Conservation (phyloP, 2,888 invertebrate species). For the Heteropelma amictum region DNA sequence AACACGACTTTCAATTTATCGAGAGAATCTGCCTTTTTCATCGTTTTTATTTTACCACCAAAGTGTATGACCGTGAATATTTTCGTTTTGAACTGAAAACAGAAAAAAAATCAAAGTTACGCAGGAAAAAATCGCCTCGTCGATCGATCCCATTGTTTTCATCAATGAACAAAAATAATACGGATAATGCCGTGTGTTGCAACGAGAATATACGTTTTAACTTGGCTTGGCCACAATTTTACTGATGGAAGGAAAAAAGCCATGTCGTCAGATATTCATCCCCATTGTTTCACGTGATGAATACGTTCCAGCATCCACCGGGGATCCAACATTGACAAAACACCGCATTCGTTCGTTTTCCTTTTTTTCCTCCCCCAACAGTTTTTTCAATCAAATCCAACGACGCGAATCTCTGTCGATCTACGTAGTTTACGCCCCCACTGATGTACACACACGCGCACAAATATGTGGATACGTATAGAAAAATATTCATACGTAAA, state of each 20-base stretch:
- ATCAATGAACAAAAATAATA: neutral
- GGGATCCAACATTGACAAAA: constrained; percentile 42
- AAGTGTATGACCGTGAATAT: too few species aligned
- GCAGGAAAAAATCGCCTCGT: too few species aligned
- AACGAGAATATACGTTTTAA: neutral
- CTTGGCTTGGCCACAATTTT: constrained; percentile 31
- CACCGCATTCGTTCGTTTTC: constrained; percentile 46
- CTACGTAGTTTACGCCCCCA: neutral
- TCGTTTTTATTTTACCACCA: too few species aligned
- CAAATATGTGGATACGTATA: neutral
- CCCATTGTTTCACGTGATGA: constrained; percentile 49
- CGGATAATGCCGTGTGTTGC: too few species aligned
- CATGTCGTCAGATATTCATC: neutral
- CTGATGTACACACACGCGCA: neutral
- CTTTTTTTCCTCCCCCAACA: too few species aligned
- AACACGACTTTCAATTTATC: too few species aligned
- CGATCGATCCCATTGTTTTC: too few species aligned
- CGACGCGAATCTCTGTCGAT: constrained; percentile 10
- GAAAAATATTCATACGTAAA: neutral
- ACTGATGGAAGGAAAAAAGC: constrained; percentile 10
- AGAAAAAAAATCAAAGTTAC: too few species aligned
- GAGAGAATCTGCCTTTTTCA: too few species aligned
- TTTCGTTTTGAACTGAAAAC: too few species aligned
- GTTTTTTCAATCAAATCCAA: constrained; percentile 51
- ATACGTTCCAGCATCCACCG: constrained; percentile 29